Base-by-base conservation (phyloP, 2,113 vertebrate species). In the Podilymbus podiceps region DNA sequence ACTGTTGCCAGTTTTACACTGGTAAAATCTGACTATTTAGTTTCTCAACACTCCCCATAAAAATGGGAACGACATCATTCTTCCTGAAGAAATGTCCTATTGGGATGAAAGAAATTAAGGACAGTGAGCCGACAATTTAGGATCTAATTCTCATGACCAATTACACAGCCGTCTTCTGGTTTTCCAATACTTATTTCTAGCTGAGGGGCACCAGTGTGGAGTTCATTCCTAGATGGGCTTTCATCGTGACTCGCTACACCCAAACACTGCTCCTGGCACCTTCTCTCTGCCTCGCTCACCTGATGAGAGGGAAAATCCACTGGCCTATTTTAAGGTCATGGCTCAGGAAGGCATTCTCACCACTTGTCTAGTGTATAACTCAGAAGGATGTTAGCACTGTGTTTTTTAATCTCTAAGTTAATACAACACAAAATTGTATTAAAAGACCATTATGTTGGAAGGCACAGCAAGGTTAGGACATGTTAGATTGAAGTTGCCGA, bases 391-490 rank as follows among this genome's bases (percentile, higher is more conserved):
- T 46, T 88, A 75, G 73, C 58, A 58, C 66, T 82, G 66, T 58
- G 71, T 4, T 88, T 89, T 89, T 87, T 60, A 88, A 82, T 88
- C 80, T 85, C 69, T 49, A 64, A 53, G 62, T 60, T 85, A 93
- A 83, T 74, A 92, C 46, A 89, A 58, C 49, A 81, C 20, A 35
- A n/a, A 96, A 94, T 68, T 89, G 42, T 16, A 81, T 95, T 95
- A 85, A 60, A 84, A 91, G 38, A 19, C 58, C 46, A 69, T 95
- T 72, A 76, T 3, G 38, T 38, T 91, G 66, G 89, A 74, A 95
- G 73, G 76, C 76, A 80, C 20, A 3, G 91, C 5, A 47, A 84
- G 72, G 46, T 84, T 93, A 78, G 80, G 79, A 77, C 74, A 90
- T 71, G 89, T 35, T 91, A 83, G 68, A 94, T 11, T 53, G 81